These are phyloP conservation scores for Drosophila mercatorum DNA, from an alignment of 2,888 invertebrate species.

Conservation along the genomic window DNA sequence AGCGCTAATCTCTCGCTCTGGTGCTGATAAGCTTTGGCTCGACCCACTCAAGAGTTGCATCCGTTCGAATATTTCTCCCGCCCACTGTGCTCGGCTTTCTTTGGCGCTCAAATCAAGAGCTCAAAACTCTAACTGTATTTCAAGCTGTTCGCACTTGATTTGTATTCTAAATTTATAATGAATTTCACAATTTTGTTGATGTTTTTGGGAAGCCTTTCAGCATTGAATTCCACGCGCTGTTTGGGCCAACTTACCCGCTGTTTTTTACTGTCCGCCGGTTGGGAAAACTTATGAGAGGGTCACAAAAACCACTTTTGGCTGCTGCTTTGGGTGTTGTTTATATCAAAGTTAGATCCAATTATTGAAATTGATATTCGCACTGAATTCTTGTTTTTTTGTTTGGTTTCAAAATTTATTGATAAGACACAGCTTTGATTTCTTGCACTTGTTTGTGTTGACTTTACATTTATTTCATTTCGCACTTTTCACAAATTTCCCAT, in stretches of 20 bases:
- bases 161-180: neutral
- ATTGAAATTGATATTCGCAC: constrained; percentile 33
- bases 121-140: constrained; percentile 8
- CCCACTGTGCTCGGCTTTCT: constrained; percentile 7
- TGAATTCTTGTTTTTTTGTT: constrained; percentile 26
- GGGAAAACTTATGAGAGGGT: constrained; percentile 24
- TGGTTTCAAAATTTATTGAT: constrained; percentile 8
- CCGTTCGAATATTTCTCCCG: constrained; percentile 12
- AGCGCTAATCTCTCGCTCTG: constrained; percentile 23
- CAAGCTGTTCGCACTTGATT: neutral
- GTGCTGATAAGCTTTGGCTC: constrained; percentile 29
- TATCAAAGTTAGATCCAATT: constrained; percentile 52
- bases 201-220: constrained; percentile 28
- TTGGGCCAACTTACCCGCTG: constrained; percentile 57
- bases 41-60: constrained; percentile 24
- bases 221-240: constrained; percentile 36
- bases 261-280: constrained; percentile 39
- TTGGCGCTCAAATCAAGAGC: constrained; percentile 9
- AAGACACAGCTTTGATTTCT: constrained; percentile 20
- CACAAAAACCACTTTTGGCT: constrained; percentile 6
- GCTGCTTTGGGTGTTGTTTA: constrained; percentile 17
- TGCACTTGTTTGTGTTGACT: constrained; percentile 26
- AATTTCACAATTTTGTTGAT: neutral
- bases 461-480: constrained; percentile 23
- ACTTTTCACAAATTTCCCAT: constrained; percentile 34